Base-by-base conservation (phyloP, 2,888 invertebrate genomes). In the Aphodius granarius region DNA sequence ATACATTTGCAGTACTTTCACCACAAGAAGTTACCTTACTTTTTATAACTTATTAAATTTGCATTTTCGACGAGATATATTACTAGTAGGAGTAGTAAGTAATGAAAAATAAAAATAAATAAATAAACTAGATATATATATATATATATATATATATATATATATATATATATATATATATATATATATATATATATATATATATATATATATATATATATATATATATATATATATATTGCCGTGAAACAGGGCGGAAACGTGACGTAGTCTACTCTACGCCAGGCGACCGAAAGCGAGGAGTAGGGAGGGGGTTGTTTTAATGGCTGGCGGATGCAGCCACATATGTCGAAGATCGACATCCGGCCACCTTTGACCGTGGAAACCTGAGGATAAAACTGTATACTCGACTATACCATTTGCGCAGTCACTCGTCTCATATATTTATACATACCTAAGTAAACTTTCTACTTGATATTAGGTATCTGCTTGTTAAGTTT, bases 311-410 rank as follows among this genome's bases (percentile, higher is more conserved):
- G 79, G 81, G 80, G 79, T 76, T 78, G 77, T 75, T 78, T 78
- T 76, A 76, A 80, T 79, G 82, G 81, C 80, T 80, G 81, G 82
- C 85, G 86, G 86, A 86, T 85, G 85, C 83, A 83, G 83, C 81
- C 84, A 83, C 86, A 86, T 84, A 86, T 86, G 86, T 83, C 83
- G 84, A 82, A 83, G 82, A 82, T 81, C 68, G 81, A 82, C 81
- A 85, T 86, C 86, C 86, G 86, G 86, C 85, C 85, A 86, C 86
- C 86, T 86, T 85, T 85, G 83, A 84, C 83, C 83, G 74, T 76
- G 76, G 76, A 76, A 76, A 76, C 76, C 76, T 76, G 76, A 76
- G 74, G 72, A 76, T 72, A 72, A 66, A 75, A 75, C 72, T 72
- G 72, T 72, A 75, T 71, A 66, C 20, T 21, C 68, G 68, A n/a